Percentiles rank a stretch among this genome's conserved stretches.
These are phyloP conservation scores for Connochaetes taurinus DNA, from an alignment of 2,113 vertebrate species.

Conservation along the genomic window DNA sequence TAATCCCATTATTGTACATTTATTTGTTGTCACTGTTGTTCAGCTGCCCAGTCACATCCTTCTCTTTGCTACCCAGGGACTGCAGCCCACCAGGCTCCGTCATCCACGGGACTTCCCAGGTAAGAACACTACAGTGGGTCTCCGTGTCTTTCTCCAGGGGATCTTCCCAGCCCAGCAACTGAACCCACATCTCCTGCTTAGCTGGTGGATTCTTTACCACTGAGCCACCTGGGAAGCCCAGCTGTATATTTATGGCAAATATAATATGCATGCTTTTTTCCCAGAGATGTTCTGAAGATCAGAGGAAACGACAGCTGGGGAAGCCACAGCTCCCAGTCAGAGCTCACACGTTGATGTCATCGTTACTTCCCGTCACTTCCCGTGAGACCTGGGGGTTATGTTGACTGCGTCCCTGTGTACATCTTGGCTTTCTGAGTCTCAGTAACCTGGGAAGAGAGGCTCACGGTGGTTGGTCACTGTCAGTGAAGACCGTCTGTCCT, in stretches of 20 bases:
- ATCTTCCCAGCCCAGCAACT: not conserved
- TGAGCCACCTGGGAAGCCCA: not conserved
- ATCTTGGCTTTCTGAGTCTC: not conserved
- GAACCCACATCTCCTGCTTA: not conserved
- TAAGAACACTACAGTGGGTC: not conserved
- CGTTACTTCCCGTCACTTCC: not conserved
- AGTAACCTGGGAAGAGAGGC: not conserved
- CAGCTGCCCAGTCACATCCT: not conserved
- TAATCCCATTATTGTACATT: not conserved
- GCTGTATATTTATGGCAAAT: not conserved
- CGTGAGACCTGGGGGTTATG: not conserved
- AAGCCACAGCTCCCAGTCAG: not conserved
- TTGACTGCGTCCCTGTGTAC: not conserved
- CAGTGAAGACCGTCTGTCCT: not conserved
- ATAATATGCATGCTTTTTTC: not conserved
- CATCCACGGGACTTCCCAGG: not conserved
- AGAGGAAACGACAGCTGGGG: not conserved
- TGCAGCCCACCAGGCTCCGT: not conserved
- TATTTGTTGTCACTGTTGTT: not conserved
- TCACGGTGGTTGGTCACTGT: not conserved
- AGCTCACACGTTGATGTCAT: accelerated
- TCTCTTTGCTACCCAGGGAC: not conserved
- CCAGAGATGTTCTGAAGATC: not conserved
- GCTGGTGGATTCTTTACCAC: not conserved
- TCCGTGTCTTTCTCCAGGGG: not conserved